Evolutionary conservation across 1,140 invertebrate species (phyloP).

Genomic region (Drosophila pruinosa): DNA sequence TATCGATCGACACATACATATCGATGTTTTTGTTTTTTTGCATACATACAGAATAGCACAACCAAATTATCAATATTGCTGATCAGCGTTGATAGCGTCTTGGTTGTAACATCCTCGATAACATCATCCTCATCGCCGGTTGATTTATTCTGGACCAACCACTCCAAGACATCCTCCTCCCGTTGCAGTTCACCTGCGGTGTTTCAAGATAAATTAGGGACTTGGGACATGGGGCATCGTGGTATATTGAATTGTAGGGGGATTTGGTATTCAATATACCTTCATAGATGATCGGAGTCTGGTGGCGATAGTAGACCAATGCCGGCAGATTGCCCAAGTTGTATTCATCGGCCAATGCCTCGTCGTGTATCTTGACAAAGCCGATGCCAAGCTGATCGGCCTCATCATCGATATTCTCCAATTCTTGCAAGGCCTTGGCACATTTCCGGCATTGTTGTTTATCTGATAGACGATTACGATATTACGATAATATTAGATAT

Average conservation of each 20-base stretch:
- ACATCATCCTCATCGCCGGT: slow-evolving; percentile 96
- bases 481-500: slow-evolving; percentile 61
- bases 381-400: slow-evolving; percentile 97
- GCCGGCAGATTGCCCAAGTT: slow-evolving; percentile 93
- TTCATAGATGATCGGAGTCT: slow-evolving; percentile 97
- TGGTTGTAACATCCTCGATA: slow-evolving; percentile 95
- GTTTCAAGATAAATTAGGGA: slow-evolving; percentile 35
- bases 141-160: slow-evolving; percentile 95
- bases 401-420: slow-evolving; percentile 98
- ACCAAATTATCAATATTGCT: slow-evolving; percentile 95
- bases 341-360: slow-evolving; percentile 95
- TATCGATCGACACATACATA: slow-evolving; percentile 10
- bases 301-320: slow-evolving; percentile 96
- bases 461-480: slow-evolving; percentile 85
- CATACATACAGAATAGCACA: slow-evolving; percentile 94
- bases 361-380: slow-evolving; percentile 97
- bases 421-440: slow-evolving; percentile 92
- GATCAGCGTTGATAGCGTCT: slow-evolving; percentile 93
- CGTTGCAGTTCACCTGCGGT: slow-evolving; percentile 91
- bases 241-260: background rate
- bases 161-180: slow-evolving; percentile 96
- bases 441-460: slow-evolving; percentile 96
- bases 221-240: slow-evolving; percentile 21
- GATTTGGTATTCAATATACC: slow-evolving; percentile 84
- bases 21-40: background rate